phyloP scores from a whole-genome alignment of 2,113 vertebrate genomes.

The Prietella phreatophila region DNA sequence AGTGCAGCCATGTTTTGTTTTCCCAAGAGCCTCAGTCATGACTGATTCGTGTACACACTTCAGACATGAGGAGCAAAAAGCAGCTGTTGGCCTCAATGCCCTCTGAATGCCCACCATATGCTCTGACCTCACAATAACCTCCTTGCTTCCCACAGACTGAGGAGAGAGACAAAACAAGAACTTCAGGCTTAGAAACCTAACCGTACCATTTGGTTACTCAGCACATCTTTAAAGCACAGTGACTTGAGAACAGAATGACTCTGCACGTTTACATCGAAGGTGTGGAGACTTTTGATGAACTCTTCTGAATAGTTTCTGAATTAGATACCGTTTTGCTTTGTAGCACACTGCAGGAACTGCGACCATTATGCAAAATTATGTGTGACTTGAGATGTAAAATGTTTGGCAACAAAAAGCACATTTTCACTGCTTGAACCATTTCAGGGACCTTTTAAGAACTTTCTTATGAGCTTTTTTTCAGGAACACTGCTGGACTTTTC shows the following conservation, averaged over 20 bases:
- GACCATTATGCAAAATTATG: not conserved
- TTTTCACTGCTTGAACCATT: not conserved
- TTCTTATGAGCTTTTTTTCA: not conserved
- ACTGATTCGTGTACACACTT: not conserved
- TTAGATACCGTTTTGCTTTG: not conserved
- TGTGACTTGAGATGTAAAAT: not conserved
- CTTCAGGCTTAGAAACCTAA: not conserved
- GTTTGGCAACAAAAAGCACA: not conserved
- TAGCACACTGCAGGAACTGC: not conserved
- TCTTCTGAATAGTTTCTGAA: not conserved
- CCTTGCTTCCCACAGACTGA: not conserved
- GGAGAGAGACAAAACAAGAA: not conserved
- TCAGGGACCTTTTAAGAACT: not conserved
- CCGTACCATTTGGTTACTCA: not conserved
- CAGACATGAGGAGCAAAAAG: not conserved
- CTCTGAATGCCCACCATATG: constrained; percentile 46
- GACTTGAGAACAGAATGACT: not conserved
- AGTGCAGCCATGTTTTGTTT: constrained; percentile 3
- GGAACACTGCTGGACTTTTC: not conserved
- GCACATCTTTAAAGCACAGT: not conserved
- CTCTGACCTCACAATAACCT: constrained; percentile 48
- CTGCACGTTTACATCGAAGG: not conserved
- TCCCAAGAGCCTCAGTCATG: constrained; percentile 13
- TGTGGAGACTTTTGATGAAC: not conserved
- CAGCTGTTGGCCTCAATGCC: constrained; percentile 27